phyloP scores from a whole-genome alignment of 2,113 vertebrate genomes.

The Pygoscelis antarcticus region DNA sequence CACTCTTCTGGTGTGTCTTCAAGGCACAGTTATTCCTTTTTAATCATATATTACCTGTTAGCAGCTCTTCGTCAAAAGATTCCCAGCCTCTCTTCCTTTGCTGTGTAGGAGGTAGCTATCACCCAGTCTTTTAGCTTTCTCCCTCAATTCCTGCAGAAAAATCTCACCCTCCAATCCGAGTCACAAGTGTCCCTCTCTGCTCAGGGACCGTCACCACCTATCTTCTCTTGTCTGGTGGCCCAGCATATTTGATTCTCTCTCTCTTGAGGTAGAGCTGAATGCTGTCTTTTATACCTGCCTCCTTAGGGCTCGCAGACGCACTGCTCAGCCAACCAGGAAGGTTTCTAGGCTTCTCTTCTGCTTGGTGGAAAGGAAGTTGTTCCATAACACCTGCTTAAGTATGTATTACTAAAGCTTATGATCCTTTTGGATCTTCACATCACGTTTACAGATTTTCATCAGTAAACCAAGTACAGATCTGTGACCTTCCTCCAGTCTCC shows the following conservation, averaged over 20 bases:
- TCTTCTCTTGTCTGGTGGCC: neutral
- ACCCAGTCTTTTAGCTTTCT: slow-evolving; percentile 8
- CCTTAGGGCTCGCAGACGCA: accelerated
- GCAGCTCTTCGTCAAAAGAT: neutral
- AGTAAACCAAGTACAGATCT: neutral
- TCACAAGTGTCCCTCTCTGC: neutral
- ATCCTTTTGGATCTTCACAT: neutral
- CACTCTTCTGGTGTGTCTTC: neutral
- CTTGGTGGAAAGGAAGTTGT: neutral
- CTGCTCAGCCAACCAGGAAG: neutral
- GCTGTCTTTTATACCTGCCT: neutral
- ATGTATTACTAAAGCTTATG: neutral
- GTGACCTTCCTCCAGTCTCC: neutral
- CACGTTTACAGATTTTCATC: neutral
- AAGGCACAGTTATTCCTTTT: slow-evolving; percentile 28
- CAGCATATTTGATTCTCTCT: neutral
- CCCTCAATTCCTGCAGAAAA: neutral
- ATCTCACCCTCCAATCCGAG: neutral
- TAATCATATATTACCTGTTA: slow-evolving; percentile 28
- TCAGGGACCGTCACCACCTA: neutral
- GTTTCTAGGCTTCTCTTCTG: neutral
- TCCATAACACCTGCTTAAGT: neutral
- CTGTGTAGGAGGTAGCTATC: neutral
- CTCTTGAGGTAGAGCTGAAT: neutral
- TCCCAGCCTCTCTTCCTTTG: neutral